Conservation (phyloP, 2,113 vertebrate species). For the Nannobrachium achirus region DNA sequence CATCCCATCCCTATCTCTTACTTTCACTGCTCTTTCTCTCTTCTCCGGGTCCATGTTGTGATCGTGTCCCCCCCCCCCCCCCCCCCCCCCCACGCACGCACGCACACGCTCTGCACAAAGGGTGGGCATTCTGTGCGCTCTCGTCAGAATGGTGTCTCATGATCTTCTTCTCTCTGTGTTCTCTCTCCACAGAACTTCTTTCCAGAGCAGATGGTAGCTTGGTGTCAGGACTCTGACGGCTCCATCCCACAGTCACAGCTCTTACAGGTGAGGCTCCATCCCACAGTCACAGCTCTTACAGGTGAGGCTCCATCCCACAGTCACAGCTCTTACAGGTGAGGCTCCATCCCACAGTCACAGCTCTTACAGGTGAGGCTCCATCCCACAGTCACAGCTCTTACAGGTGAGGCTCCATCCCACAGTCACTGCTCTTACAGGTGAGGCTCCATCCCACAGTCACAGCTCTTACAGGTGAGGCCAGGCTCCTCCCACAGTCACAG, state of each 20-base stretch:
- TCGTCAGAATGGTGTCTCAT: background rate
- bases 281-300: background rate
- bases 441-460: constrained; percentile 88
- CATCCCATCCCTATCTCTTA: background rate
- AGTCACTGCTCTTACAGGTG: constrained; percentile 92
- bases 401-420: constrained; percentile 92
- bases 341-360: constrained; percentile 88
- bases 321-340: constrained; percentile 93
- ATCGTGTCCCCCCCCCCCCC: too few species aligned
- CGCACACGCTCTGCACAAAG: too few species aligned
- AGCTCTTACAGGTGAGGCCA: constrained; percentile 93
- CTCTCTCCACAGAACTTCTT: constrained; percentile 87
- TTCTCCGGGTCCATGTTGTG: too few species aligned
- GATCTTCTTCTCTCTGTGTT: constrained; percentile 39
- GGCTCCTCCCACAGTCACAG: constrained; percentile 88
- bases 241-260: constrained; percentile 90
- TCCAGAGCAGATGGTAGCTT: constrained; percentile 95
- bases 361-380: constrained; percentile 92
- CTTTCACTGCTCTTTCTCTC: constrained; percentile 18
- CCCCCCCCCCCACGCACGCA: too few species aligned
- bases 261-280: constrained; percentile 83
- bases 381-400: constrained; percentile 89
- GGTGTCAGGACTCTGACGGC: constrained; percentile 92
- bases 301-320: constrained; percentile 88
- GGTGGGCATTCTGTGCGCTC: too few species aligned